Percentiles rank a stretch among this genome's conserved stretches.
These are phyloP conservation scores for Drosophila parvula DNA, from an alignment of 1,140 invertebrate genomes.

Conservation along the genomic window DNA sequence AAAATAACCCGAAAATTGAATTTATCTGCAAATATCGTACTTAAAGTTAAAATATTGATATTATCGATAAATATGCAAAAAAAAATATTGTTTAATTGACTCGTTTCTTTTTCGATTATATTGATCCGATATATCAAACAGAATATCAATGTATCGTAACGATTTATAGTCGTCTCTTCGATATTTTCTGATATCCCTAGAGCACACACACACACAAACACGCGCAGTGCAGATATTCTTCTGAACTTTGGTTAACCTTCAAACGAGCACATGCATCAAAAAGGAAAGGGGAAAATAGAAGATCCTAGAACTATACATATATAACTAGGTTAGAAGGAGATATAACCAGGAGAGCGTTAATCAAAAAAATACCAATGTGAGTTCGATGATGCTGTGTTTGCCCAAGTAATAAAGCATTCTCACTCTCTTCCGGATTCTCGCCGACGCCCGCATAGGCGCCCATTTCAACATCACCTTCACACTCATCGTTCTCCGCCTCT, in stretches of 20 bases:
- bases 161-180: too few species aligned
- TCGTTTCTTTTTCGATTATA: too few species aligned
- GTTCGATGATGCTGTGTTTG: conserved; percentile 84
- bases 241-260: conserved; percentile 21
- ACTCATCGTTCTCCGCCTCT: conserved; percentile 83
- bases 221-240: conserved; percentile 10
- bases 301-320: conserved; percentile 65
- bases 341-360: conserved; percentile 75
- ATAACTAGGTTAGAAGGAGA: conserved; percentile 66
- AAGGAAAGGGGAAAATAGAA: conserved; percentile 13
- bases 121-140: background rate
- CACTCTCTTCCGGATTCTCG: conserved; percentile 84
- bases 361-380: conserved; percentile 84
- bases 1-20: too few species aligned
- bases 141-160: too few species aligned
- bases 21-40: too few species aligned
- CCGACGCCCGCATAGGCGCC: conserved; percentile 79
- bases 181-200: background rate
- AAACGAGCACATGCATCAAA: conserved; percentile 48
- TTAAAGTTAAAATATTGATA: too few species aligned
- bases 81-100: too few species aligned
- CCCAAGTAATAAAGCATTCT: conserved; percentile 84
- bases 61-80: too few species aligned
- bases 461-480: conserved; percentile 83
- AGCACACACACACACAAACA: conserved; percentile 2